A percentile compares a stretch with the other conserved stretches of the same genome.
phyloP scores from a whole-genome alignment of 2,888 invertebrate genomes.

The Nowickia ferox region DNA sequence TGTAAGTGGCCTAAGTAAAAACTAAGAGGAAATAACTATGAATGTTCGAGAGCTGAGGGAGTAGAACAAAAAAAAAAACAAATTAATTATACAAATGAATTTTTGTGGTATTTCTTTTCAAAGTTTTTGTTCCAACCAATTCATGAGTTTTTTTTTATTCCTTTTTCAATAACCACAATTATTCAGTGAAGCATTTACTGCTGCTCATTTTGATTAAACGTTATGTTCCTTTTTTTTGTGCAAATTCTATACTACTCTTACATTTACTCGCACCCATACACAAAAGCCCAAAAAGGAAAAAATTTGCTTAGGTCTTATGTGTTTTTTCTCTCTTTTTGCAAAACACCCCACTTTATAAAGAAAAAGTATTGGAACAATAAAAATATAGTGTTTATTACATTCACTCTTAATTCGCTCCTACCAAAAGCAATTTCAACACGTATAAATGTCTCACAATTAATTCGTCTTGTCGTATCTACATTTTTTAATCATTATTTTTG shows the following conservation, averaged over 20 bases:
- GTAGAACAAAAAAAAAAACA: conserved; percentile 70
- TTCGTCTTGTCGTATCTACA: conserved; percentile 21
- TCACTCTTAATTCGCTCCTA: too few relatives aligned
- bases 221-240: conserved; percentile 22
- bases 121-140: conserved; percentile 60
- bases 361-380: background rate
- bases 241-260: background rate
- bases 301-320: background rate
- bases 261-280: background rate
- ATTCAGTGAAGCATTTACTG: conserved; percentile 57
- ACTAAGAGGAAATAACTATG: conserved; percentile 32
- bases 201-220: conserved; percentile 70
- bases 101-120: conserved; percentile 70
- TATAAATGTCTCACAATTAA: background rate
- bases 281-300: background rate
- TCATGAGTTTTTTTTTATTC: conserved; percentile 55
- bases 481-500: conserved; percentile 46
- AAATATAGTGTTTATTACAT: too few relatives aligned
- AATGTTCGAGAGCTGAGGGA: background rate
- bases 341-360: background rate
- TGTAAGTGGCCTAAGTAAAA: conserved; percentile 41
- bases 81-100: conserved; percentile 82
- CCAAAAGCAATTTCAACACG: background rate
- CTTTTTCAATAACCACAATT: conserved; percentile 64
- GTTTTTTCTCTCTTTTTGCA: background rate